Evolutionary conservation across 92 coral and sea anemone species (phyloP).

Genomic region (Virgularia gustaviana): DNA sequence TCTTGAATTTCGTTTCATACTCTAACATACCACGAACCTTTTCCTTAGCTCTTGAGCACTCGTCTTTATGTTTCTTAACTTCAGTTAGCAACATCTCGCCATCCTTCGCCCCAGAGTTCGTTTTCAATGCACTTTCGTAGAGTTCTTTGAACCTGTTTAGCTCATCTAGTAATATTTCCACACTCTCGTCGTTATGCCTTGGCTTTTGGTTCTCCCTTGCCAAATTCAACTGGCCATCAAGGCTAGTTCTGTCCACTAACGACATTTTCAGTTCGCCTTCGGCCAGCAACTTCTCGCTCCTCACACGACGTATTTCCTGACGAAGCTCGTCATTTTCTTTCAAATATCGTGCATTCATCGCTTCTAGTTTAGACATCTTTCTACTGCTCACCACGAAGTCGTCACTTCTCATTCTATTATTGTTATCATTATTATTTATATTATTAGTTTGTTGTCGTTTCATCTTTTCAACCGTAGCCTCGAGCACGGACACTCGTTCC

Average conservation of each 20-base stretch:
- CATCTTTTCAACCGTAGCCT: slow-evolving; percentile 36
- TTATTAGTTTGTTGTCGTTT: slow-evolving; percentile 17
- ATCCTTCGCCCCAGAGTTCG: slow-evolving; percentile 8
- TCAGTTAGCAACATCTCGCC: neutral
- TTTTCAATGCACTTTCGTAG: slow-evolving; percentile 16
- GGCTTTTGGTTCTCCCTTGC: neutral
- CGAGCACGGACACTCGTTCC: slow-evolving; percentile 46
- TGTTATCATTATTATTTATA: no score
- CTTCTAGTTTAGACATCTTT: slow-evolving; percentile 26
- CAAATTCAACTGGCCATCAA: slow-evolving; percentile 24
- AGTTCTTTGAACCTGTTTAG: slow-evolving; percentile 14
- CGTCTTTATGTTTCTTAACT: slow-evolving; percentile 1
- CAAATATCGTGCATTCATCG: slow-evolving; percentile 16
- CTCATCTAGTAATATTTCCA: slow-evolving; percentile 5
- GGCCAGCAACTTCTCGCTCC: slow-evolving; percentile 10
- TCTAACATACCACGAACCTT: slow-evolving; percentile 9
- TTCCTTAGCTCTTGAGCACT: neutral
- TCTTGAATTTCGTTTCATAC: slow-evolving; percentile 8
- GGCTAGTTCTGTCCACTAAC: slow-evolving; percentile 19
- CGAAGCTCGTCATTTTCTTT: slow-evolving; percentile 40
- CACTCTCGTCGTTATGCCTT: neutral
- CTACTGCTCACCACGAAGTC: slow-evolving; percentile 12
- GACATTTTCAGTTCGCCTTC: slow-evolving; percentile 44
- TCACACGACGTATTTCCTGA: slow-evolving; percentile 26
- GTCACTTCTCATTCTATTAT: slow-evolving; percentile 11